Conservation (phyloP, 2,113 vertebrate species). For the Heterocephalus glaber region DNA sequence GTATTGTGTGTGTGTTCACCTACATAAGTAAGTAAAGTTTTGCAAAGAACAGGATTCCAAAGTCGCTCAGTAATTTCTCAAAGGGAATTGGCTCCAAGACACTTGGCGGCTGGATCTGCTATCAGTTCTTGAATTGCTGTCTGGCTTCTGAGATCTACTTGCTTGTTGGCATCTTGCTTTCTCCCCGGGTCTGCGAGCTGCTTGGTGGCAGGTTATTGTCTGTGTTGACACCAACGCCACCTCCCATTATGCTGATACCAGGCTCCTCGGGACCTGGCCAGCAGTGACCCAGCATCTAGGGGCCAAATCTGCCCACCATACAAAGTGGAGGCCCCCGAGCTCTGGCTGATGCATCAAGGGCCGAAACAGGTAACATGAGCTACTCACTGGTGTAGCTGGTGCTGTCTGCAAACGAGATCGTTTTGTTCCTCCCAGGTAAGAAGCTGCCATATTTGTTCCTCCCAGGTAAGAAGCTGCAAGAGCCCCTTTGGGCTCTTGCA, state of each 20-base stretch:
- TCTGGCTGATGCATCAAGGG: background rate
- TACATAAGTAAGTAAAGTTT: background rate
- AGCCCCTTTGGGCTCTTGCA: background rate
- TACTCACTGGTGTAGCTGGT: fast-evolving
- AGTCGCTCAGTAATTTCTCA: background rate
- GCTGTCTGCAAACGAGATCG: fast-evolving
- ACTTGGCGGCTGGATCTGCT: background rate
- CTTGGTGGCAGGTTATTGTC: background rate
- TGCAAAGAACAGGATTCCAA: background rate
- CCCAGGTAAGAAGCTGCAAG: too few species aligned
- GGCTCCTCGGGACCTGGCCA: fast-evolving
- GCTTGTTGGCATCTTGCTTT: background rate
- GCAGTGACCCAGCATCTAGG: background rate
- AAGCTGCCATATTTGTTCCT: background rate
- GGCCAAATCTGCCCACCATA: background rate
- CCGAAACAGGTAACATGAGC: fast-evolving
- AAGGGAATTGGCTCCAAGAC: background rate
- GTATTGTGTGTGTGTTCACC: background rate
- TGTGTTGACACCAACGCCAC: background rate
- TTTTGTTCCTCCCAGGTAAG: background rate
- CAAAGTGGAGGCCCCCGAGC: background rate
- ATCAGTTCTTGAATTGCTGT: background rate
- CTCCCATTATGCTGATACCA: background rate
- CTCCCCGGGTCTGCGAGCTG: background rate
- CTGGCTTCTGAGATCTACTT: background rate